Base-by-base conservation (phyloP, 2,797 vertebrate genomes). In the Mormyrus hasselquistii region DNA sequence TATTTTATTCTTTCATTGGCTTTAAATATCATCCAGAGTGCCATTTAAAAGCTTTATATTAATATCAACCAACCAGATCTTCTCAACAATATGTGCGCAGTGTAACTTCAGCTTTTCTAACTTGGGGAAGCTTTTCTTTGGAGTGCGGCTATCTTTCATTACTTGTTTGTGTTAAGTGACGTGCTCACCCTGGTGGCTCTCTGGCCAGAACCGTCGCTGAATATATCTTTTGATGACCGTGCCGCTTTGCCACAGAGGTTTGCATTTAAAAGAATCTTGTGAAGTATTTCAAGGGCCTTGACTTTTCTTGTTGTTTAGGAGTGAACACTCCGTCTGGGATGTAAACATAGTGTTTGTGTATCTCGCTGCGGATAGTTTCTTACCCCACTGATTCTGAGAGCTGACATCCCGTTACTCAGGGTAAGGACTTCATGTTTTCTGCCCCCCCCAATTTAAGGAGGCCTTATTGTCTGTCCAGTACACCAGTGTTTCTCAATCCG, bases 91-190 rank as follows among this genome's bases (percentile, higher is more conserved):
- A 52, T 55, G 84, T 91, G 92, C 87, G 29, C 90, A 89, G 90
- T 91, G 84, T 41, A 19, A 79, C 82, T 90, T 90, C 89, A 87
- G 88, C 79, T 85, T 47, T 82, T 69, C 62, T 49, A 41, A 47
- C 83, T 91, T 91, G 90, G 90, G 92, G 16, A 90, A 90, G 92
- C 91, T 89, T 94, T 90, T 83, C 91, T 92, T 90, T 92, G 91
- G 89, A 91, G 91, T 89, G 89, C 90, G 65, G 90, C 89, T 91
- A 89, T 90, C 93, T 92, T 88, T 93, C 93, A 92, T 90, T 89
- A 89, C 93, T 91, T 90, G 92, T 95, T 94, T 90, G 92, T 65
- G 89, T 93, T 91, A 92, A 92, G 91, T 91, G 91, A 49, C 7
- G 22, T 7, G 49, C 90, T 93, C 90, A 94, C 93, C 93, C 93